Evolutionary conservation across 92 coral and sea anemone genomes (phyloP).

Genomic region (Phenganax stokvisi): DNA sequence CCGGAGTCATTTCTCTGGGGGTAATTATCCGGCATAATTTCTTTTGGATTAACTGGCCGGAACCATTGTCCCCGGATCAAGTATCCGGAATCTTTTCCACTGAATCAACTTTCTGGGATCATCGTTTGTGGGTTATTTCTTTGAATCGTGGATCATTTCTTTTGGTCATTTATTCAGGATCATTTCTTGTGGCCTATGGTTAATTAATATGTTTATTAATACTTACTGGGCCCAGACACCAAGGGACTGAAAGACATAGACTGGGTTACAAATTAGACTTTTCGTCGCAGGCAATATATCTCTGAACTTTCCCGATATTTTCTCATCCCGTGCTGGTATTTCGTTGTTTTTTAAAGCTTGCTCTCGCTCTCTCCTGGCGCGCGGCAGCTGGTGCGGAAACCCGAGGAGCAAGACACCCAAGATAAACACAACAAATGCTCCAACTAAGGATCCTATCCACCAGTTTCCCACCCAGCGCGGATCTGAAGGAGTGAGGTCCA

Average conservation of each 20-base stretch:
- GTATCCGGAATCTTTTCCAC: no score
- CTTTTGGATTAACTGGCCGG: no score
- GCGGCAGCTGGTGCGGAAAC: slow-evolving; percentile 73
- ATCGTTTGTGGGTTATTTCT: no score
- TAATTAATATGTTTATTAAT: not conserved
- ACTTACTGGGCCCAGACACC: slow-evolving; percentile 43
- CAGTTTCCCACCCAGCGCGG: slow-evolving; percentile 97
- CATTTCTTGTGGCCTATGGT: not conserved
- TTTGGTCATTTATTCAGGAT: not conserved
- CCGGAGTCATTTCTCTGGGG: no score
- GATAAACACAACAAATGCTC: slow-evolving; percentile 54
- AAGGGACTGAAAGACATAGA: slow-evolving; percentile 57
- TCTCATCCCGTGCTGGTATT: slow-evolving; percentile 50
- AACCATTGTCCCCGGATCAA: no score
- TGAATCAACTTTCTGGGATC: no score
- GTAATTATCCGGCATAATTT: no score
- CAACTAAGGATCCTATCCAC: slow-evolving; percentile 81
- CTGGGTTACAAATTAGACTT: slow-evolving; percentile 51
- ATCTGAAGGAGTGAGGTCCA: slow-evolving; percentile 59
- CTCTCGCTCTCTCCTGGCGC: slow-evolving; percentile 58
- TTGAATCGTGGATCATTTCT: no score
- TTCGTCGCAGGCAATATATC: slow-evolving; percentile 62
- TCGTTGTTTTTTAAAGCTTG: slow-evolving; percentile 59
- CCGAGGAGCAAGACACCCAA: slow-evolving; percentile 58
- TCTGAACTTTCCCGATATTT: slow-evolving; percentile 47